These are phyloP conservation scores for Lycophotia porphyrea DNA, from an alignment of 2,888 invertebrate species.

Conservation along the genomic window DNA sequence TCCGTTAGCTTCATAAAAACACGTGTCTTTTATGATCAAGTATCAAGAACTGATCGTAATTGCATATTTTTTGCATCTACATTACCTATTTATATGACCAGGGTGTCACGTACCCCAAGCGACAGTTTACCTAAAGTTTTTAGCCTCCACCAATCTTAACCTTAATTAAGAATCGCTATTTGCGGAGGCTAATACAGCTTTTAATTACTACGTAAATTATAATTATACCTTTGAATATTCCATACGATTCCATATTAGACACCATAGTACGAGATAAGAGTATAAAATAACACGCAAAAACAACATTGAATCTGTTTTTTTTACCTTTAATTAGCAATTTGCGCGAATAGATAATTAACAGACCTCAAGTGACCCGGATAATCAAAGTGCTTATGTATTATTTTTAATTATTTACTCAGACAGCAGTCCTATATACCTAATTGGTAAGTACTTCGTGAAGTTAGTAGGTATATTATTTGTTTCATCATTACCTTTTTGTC, in stretches of 20 bases:
- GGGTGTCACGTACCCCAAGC: too few relatives aligned
- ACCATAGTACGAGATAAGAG: slow-evolving; percentile 1
- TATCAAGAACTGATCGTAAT: too few relatives aligned
- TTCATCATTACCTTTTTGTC: background rate
- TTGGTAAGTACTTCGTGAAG: background rate
- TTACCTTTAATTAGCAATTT: slow-evolving; percentile 51
- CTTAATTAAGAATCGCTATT: too few relatives aligned
- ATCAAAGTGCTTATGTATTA: slow-evolving; percentile 20
- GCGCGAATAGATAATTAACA: slow-evolving; percentile 21
- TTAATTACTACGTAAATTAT: background rate
- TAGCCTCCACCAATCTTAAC: too few relatives aligned
- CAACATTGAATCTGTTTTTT: slow-evolving; percentile 31
- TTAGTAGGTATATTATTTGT: background rate
- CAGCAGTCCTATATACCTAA: background rate
- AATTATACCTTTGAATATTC: background rate
- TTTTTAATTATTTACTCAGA: slow-evolving; percentile 31
- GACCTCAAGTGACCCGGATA: slow-evolving; percentile 41
- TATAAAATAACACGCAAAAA: slow-evolving; percentile 21
- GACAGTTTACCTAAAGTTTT: too few relatives aligned
- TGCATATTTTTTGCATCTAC: too few relatives aligned
- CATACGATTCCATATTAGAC: background rate
- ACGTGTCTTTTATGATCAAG: too few relatives aligned
- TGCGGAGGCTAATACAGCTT: too few relatives aligned
- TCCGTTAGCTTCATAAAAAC: too few relatives aligned
- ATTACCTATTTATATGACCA: too few relatives aligned